Evolutionary conservation across 2,888 invertebrate species (phyloP).

Genomic region (Drosophila quinaria): DNA sequence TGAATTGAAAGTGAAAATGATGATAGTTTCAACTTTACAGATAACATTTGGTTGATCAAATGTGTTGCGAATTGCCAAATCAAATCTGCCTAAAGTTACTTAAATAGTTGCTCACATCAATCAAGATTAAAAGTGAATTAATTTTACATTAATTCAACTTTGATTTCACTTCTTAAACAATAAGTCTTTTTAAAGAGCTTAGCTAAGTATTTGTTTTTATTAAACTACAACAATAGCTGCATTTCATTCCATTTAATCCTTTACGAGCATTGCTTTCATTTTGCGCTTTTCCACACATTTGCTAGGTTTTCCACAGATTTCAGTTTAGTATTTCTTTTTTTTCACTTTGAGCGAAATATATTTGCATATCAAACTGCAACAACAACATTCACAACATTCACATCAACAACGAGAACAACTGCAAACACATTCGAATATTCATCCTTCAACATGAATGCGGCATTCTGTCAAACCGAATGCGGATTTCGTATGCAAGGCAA

Average conservation of each 20-base stretch:
- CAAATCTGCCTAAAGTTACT: background rate
- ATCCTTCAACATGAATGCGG: conserved; percentile 48
- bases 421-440: conserved; percentile 29
- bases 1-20: conserved; percentile 57
- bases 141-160: background rate
- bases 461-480: conserved; percentile 61
- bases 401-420: conserved; percentile 20
- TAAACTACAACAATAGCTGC: background rate
- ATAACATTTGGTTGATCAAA: conserved; percentile 23
- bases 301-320: conserved; percentile 22
- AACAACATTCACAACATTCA: conserved; percentile 5
- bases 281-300: conserved; percentile 41
- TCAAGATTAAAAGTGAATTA: background rate
- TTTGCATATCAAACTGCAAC: conserved; percentile 66
- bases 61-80: conserved; percentile 61
- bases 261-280: background rate
- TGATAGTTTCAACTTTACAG: conserved; percentile 24
- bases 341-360: conserved; percentile 42
- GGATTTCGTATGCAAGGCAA: conserved; percentile 67
- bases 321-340: conserved; percentile 23
- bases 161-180: background rate
- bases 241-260: background rate
- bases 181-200: background rate
- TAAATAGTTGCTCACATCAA: background rate
- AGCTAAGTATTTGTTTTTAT: background rate